phyloP scores from a whole-genome alignment of 2,797 vertebrate species.

The Oophaga sylvatica region DNA sequence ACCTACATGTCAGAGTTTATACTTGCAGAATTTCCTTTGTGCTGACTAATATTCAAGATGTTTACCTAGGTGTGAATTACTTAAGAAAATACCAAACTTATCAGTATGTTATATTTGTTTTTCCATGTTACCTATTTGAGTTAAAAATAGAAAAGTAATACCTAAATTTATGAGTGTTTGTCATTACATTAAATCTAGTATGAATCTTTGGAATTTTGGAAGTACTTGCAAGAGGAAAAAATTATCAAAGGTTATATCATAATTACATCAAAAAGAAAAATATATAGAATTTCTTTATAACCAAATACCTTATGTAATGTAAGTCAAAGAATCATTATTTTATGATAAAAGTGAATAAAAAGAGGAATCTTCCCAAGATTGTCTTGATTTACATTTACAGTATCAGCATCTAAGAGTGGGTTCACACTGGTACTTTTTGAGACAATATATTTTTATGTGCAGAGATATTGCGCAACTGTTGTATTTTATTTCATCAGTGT shows the following conservation, averaged over 20 bases:
- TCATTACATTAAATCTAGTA: not conserved
- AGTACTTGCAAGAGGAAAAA: no score
- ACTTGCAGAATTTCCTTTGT: conserved; percentile 33
- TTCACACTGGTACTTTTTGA: no score
- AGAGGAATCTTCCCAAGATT: no score
- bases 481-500: no score
- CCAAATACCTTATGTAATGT: no score
- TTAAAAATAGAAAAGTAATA: not conserved
- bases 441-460: no score
- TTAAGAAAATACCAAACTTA: conserved; percentile 20
- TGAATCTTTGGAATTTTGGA: not conserved
- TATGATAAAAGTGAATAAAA: no score
- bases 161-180: not conserved
- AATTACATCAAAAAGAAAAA: not conserved
- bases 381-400: no score
- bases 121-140: not conserved
- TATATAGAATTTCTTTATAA: no score
- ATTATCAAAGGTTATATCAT: not conserved
- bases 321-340: no score
- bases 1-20: not conserved
- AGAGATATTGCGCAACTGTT: no score
- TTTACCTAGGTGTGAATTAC: conserved; percentile 40
- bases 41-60: conserved; percentile 8
- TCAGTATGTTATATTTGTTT: conserved; percentile 10
- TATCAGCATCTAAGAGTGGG: no score